Evolutionary conservation across 2,888 invertebrate species (phyloP).

Genomic region (Rhodophaea formosa): DNA sequence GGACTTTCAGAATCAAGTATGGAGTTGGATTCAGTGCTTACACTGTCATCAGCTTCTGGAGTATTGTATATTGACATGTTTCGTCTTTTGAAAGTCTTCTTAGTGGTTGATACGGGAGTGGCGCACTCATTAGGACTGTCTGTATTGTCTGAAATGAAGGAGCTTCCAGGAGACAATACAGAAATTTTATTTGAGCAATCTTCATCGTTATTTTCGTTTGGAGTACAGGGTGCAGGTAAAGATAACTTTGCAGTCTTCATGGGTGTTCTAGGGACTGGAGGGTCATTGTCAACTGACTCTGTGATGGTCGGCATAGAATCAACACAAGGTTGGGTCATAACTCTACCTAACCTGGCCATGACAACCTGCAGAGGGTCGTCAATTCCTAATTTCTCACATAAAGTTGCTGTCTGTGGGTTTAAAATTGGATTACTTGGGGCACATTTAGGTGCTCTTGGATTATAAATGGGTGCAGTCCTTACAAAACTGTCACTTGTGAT

Average conservation of each 20-base stretch:
- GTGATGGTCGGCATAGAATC: constrained; percentile 23
- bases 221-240: constrained; percentile 66
- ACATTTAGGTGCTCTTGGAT: constrained; percentile 55
- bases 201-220: constrained; percentile 44
- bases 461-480: constrained; percentile 85
- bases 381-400: constrained; percentile 86
- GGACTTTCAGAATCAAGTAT: constrained; percentile 47
- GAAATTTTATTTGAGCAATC: constrained; percentile 35
- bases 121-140: constrained; percentile 44
- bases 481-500: constrained; percentile 89
- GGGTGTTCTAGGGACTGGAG: constrained; percentile 41
- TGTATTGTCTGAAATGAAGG: constrained; percentile 42
- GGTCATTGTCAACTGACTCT: constrained; percentile 19
- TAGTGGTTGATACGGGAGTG: constrained; percentile 51
- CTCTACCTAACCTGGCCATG: constrained; percentile 73
- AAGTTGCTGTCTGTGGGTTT: constrained; percentile 85
- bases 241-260: constrained; percentile 55
- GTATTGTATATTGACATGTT: constrained; percentile 68
- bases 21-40: constrained; percentile 44
- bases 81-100: constrained; percentile 69
- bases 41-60: constrained; percentile 50
- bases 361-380: constrained; percentile 90
- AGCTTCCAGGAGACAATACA: constrained; percentile 36
- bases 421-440: constrained; percentile 75
- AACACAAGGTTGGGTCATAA: constrained; percentile 46